These are phyloP conservation scores for Panurus biarmicus DNA, from an alignment of 2,113 vertebrate species.

Conservation along the genomic window DNA sequence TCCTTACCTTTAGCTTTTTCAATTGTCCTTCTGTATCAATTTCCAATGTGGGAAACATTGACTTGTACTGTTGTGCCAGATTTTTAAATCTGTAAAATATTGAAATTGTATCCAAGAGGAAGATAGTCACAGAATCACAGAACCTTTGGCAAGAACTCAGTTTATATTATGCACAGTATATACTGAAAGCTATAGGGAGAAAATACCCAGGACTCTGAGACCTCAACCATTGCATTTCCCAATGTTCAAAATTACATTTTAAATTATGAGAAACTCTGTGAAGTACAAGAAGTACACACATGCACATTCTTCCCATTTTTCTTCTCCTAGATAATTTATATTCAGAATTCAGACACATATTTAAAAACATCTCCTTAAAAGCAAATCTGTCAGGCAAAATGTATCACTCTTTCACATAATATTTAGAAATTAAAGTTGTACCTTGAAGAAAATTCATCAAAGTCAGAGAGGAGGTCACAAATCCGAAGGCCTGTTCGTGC, in stretches of 20 bases:
- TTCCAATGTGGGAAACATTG: constrained; percentile 89
- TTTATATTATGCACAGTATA: neutral
- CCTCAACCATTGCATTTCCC: neutral
- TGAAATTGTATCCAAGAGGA: neutral
- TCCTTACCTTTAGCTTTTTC: constrained; percentile 86
- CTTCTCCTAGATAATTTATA: neutral
- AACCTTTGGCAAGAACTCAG: neutral
- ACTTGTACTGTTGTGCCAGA: constrained; percentile 88
- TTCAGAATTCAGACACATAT: neutral
- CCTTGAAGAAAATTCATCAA: constrained; percentile 90
- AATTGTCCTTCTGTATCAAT: constrained; percentile 87
- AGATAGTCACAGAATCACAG: neutral
- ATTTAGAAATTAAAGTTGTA: constrained; percentile 41
- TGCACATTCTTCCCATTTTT: neutral
- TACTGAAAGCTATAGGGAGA: neutral
- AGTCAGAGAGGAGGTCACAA: constrained; percentile 93
- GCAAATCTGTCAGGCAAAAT: neutral
- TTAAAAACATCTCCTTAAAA: neutral
- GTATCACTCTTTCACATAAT: neutral
- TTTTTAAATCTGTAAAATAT: constrained; percentile 84
- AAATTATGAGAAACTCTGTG: neutral
- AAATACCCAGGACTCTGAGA: neutral
- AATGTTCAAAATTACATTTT: neutral
- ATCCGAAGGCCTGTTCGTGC: constrained; percentile 90
- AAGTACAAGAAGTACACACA: neutral